phyloP scores from a whole-genome alignment of 2,888 invertebrate species.

The Lissocephala sabroskyi region DNA sequence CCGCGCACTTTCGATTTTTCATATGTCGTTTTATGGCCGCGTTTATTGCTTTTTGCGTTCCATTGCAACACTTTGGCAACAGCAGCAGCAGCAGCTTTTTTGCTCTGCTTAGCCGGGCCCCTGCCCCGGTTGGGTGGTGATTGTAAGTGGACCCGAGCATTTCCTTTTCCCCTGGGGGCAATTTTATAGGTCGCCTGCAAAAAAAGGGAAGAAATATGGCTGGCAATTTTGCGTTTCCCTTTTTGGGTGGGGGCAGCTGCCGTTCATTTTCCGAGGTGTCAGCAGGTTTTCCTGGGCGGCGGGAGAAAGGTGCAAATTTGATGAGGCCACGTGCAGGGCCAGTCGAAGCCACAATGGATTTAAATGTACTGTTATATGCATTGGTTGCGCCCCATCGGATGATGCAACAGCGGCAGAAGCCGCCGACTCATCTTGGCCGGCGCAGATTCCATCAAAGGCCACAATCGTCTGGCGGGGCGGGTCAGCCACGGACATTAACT shows the following conservation, averaged over 20 bases:
- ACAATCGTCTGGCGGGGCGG: conserved; percentile 9
- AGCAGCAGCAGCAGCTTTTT: neutral
- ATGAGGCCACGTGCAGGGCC: no score
- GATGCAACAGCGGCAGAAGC: conserved; percentile 42
- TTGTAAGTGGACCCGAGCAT: conserved; percentile 43
- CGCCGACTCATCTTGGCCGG: conserved; percentile 36
- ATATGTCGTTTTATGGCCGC: conserved; percentile 33
- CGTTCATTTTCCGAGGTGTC: conserved; percentile 17
- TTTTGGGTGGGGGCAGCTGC: neutral
- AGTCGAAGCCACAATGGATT: no score
- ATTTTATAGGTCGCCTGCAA: neutral
- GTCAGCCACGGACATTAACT: no score
- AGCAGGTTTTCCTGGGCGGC: conserved; percentile 7
- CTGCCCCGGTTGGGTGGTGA: conserved; percentile 20
- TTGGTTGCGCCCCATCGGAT: no score
- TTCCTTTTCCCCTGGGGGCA: conserved; percentile 11
- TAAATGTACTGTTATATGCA: no score
- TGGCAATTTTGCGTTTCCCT: conserved; percentile 30
- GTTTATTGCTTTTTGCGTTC: conserved; percentile 27
- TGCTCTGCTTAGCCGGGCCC: conserved; percentile 11
- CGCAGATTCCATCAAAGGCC: conserved; percentile 5
- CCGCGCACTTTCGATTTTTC: conserved; percentile 53
- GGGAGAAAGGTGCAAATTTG: no score
- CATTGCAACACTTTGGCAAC: no score
- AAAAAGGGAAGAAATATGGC: conserved; percentile 24